These are phyloP conservation scores for Eurois occulta DNA, from an alignment of 2,888 invertebrate genomes.

Conservation along the genomic window DNA sequence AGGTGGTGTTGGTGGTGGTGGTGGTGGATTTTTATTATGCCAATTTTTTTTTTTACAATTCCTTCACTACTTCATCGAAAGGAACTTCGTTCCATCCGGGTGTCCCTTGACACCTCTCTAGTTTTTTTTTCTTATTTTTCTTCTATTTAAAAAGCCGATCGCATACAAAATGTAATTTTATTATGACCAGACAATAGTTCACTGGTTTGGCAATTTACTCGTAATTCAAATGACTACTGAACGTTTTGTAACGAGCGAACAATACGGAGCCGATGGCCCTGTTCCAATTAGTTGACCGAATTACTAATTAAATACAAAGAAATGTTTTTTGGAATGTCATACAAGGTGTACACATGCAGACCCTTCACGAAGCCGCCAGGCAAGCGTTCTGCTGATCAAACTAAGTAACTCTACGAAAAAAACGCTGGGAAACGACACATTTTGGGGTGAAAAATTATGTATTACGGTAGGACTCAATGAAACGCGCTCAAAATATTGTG, in stretches of 20 bases:
- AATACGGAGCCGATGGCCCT: slow-evolving; percentile 35
- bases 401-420: no score
- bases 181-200: slow-evolving; percentile 32
- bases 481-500: no score
- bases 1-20: no score
- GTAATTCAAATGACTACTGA: slow-evolving; percentile 32
- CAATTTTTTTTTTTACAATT: no score
- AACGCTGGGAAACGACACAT: no score
- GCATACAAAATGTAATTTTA: slow-evolving; percentile 13
- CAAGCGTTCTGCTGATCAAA: not conserved
- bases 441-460: no score
- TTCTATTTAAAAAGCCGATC: not conserved
- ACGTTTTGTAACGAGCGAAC: slow-evolving; percentile 41
- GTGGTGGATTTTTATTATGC: no score
- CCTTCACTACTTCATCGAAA: no score
- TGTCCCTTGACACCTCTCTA: no score
- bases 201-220: slow-evolving; percentile 37
- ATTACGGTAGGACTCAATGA: no score
- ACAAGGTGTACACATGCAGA: not conserved
- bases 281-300: slow-evolving; percentile 50
- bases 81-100: no score
- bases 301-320: slow-evolving; percentile 34
- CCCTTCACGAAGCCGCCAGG: not conserved
- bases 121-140: no score
- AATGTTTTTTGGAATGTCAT: slow-evolving; percentile 30